Evolutionary conservation across 1,140 invertebrate genomes (phyloP), one percentile per base, ranked within the genome.

Genomic region (Diabrotica virgifera): DNA sequence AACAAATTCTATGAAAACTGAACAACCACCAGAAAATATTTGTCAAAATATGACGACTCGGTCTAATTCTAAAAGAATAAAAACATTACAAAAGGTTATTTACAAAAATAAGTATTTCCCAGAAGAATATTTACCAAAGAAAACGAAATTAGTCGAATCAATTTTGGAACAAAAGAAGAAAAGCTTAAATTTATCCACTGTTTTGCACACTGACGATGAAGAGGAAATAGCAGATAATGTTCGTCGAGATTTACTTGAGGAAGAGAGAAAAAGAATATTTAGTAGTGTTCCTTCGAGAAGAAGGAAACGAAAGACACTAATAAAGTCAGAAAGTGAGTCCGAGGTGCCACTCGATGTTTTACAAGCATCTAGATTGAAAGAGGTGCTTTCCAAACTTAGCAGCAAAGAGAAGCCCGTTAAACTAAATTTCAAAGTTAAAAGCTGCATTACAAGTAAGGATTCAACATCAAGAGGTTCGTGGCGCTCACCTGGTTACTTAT

Each of bases 41-140:
- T 24, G 24, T 24, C 24, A 24, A 24, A 24, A 4, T n/a, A n/a
- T n/a, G 24, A 24, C 4, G 24, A 24, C 24, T 24, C 24, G 24
- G 24, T 24, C 24, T 24, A 24, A 24, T 24, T 24, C 24, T 24
- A 24, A 24, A n/a, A 46, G n/a, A 6, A 3, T 13, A 9, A 59
- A 46, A 36, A 51, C 11, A 11, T 12, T 59, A 37, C 40, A 59
- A 59, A 11, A 24, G n/a, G 58, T 59, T 5, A 46, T 46, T 50
- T 59, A 51, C 46, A 46, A 50, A 59, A 59, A 50, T 24, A 59
- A 59, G 12, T 59, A 8, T 38, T 59, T 59, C 35, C 58, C 58
- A 12, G 37, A 59, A 14, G 0, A 59, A 50, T 50, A 24, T 59
- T 12, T 35, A 9, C 36, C 13, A 46, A 9, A 59, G 24, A 59